Evolutionary conservation across 2,113 vertebrate species (phyloP).

Genomic region (Corythoichthys intestinalis): DNA sequence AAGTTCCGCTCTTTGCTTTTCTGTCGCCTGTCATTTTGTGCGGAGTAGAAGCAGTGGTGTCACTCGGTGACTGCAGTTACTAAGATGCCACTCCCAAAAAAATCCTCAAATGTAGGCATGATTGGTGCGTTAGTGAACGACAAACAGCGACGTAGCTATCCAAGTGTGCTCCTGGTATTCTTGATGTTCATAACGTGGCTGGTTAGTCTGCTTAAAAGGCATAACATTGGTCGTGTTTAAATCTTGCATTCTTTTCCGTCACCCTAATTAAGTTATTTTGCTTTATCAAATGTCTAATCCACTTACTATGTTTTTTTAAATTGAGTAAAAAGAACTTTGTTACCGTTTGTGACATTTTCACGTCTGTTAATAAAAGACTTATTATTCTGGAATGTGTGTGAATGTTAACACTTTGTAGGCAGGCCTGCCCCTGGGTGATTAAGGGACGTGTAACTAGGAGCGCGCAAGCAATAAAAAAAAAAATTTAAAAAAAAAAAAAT

Average conservation of each 20-base stretch:
- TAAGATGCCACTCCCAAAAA: slow-evolving; percentile 31
- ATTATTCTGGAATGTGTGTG: slow-evolving; percentile 49
- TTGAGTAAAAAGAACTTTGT: slow-evolving; percentile 59
- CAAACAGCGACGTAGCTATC: slow-evolving; percentile 45
- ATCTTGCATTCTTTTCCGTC: slow-evolving; percentile 5
- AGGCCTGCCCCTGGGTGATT: too few relatives aligned
- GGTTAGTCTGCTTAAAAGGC: slow-evolving; percentile 30
- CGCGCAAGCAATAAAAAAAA: too few relatives aligned
- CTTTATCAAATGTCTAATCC: slow-evolving; percentile 48
- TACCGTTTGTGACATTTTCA: slow-evolving; percentile 71
- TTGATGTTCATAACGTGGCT: slow-evolving; percentile 29
- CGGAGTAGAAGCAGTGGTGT: slow-evolving; percentile 15
- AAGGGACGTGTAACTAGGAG: too few relatives aligned
- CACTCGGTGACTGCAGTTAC: slow-evolving; percentile 48
- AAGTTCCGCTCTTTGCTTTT: slow-evolving; percentile 41
- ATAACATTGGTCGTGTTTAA: slow-evolving; percentile 35
- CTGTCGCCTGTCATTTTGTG: slow-evolving; percentile 33
- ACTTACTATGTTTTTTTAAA: slow-evolving; percentile 46
- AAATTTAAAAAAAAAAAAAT: too few relatives aligned
- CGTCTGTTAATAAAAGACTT: slow-evolving; percentile 75
- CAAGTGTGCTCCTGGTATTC: slow-evolving; percentile 41
- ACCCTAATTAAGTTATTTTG: slow-evolving; percentile 85
- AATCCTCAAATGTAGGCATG: slow-evolving; percentile 32
- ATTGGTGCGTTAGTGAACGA: slow-evolving; percentile 55
- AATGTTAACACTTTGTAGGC: neutral